These are phyloP conservation scores for Hymenochirus boettgeri DNA, from an alignment of 2,113 vertebrate genomes.

Conservation along the genomic window DNA sequence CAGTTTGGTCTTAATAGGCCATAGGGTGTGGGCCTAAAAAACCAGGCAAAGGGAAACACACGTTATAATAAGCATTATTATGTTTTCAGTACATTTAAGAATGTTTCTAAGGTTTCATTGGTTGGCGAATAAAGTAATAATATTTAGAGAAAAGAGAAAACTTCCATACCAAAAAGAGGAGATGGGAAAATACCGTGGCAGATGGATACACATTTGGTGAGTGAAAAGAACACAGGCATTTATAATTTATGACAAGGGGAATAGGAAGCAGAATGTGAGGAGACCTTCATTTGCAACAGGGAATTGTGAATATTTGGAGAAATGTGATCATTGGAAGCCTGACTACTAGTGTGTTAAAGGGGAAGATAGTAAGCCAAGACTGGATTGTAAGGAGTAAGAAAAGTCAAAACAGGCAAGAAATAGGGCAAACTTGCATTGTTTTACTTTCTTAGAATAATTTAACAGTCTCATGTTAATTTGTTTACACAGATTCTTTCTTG, in stretches of 20 bases:
- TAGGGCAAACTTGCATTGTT: neutral
- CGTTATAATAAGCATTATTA: no score
- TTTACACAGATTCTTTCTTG: slow-evolving; percentile 11
- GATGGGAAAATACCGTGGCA: slow-evolving; percentile 37
- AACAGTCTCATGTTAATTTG: slow-evolving; percentile 22
- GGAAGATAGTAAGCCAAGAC: slow-evolving; percentile 8
- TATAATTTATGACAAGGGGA: slow-evolving; percentile 39
- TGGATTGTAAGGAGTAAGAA: neutral
- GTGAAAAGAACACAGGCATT: slow-evolving; percentile 39
- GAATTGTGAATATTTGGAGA: slow-evolving; percentile 18
- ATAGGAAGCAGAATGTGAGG: slow-evolving; percentile 17
- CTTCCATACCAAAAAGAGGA: slow-evolving; percentile 24
- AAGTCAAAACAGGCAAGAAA: slow-evolving; percentile 1
- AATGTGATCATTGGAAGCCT: slow-evolving; percentile 10
- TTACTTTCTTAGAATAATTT: slow-evolving; percentile 9
- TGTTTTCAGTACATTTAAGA: no score
- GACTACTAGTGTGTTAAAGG: neutral
- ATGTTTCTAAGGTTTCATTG: no score
- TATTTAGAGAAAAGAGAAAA: slow-evolving; percentile 23
- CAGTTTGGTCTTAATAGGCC: no score
- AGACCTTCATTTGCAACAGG: slow-evolving; percentile 33
- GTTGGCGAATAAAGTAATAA: slow-evolving; percentile 22
- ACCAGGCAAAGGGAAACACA: no score
- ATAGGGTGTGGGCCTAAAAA: no score
- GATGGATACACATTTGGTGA: slow-evolving; percentile 43